Percentiles rank a stretch among this genome's conserved stretches.
phyloP scores from a whole-genome alignment of 2,113 vertebrate species.

The Pica pica region DNA sequence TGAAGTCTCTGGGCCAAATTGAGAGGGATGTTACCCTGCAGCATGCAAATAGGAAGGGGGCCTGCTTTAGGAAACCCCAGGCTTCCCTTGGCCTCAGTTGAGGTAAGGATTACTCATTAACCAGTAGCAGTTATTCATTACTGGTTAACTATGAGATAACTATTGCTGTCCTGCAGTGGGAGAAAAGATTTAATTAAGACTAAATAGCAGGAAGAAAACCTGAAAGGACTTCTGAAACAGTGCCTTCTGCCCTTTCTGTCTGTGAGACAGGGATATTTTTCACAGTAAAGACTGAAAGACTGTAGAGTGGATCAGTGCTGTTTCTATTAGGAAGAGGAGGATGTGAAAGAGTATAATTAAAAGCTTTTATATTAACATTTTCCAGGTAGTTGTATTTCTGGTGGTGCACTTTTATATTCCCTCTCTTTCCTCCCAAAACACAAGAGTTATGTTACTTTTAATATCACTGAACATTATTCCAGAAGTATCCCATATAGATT shows the following conservation, averaged over 20 bases:
- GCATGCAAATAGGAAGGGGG: conserved; percentile 7
- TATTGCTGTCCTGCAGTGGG: conserved; percentile 21
- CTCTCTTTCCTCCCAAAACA: background rate
- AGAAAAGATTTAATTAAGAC: conserved; percentile 40
- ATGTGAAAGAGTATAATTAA: background rate
- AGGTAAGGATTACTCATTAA: conserved; percentile 61
- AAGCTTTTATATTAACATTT: background rate
- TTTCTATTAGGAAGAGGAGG: background rate
- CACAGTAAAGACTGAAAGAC: rapidly evolving
- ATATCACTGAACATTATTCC: background rate
- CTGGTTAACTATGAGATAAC: conserved; percentile 49
- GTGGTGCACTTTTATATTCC: background rate
- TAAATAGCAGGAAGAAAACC: background rate
- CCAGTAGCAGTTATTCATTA: conserved; percentile 54
- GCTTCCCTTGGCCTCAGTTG: background rate
- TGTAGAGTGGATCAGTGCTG: background rate
- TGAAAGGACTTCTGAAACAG: background rate
- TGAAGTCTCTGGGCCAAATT: conserved; percentile 24
- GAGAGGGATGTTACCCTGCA: conserved; percentile 5
- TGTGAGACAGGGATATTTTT: background rate
- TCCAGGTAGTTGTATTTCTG: background rate
- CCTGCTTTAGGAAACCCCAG: background rate
- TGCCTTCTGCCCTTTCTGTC: background rate
- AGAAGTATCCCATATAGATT: background rate
- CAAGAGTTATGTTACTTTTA: background rate